These are phyloP conservation scores for Lomographa bimaculata DNA, from an alignment of 2,888 invertebrate genomes.

Conservation along the genomic window DNA sequence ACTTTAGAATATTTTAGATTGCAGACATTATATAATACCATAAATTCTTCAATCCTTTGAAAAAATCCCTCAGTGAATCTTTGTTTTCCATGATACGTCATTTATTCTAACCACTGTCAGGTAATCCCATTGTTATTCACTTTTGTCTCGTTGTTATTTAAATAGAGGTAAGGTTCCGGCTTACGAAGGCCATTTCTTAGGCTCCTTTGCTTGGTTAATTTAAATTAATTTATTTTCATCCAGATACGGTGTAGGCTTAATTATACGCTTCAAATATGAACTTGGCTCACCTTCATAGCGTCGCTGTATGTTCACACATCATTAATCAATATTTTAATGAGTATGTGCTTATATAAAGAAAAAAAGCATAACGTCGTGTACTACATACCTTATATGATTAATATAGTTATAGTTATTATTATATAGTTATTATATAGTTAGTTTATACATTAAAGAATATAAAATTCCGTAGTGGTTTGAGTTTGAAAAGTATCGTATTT, in stretches of 20 bases:
- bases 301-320: constrained; percentile 16
- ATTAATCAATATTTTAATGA: constrained; percentile 25
- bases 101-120: constrained; percentile 34
- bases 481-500: no score
- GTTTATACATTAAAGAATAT: no score
- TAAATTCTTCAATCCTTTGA: no score
- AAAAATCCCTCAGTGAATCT: constrained; percentile 4
- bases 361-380: no score
- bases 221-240: constrained; percentile 76
- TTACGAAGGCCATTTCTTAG: constrained; percentile 65
- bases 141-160: constrained; percentile 70
- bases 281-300: constrained; percentile 26
- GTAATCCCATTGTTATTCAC: constrained; percentile 67
- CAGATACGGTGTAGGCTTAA: constrained; percentile 54
- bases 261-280: constrained; percentile 49
- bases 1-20: no score
- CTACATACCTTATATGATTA: no score
- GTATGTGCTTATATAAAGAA: no score
- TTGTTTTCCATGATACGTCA: constrained; percentile 22
- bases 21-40: no score
- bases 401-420: no score
- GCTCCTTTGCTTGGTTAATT: constrained; percentile 74
- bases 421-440: no score
- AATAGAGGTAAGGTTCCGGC: constrained; percentile 68
- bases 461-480: no score